Evolutionary conservation across 2,113 vertebrate species (phyloP).

Genomic region (Plecotus auritus): DNA sequence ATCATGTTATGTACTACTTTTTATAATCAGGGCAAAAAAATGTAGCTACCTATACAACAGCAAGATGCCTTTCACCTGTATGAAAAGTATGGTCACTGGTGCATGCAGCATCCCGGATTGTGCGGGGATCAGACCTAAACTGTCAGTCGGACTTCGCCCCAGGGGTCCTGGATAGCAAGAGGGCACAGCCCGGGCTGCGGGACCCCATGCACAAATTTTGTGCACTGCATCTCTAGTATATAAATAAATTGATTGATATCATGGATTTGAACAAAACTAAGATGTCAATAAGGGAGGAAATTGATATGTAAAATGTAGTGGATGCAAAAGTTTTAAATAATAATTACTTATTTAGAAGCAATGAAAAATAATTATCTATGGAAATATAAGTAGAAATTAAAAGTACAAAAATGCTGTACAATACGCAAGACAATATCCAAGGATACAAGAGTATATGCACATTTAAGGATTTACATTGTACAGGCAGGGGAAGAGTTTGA

Average conservation of each 20-base stretch:
- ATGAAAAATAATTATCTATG: background rate
- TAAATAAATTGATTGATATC: background rate
- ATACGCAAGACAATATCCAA: background rate
- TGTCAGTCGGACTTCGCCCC: too few relatives aligned
- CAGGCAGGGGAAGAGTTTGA: background rate
- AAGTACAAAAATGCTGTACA: background rate
- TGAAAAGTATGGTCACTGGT: too few relatives aligned
- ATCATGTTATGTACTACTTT: too few relatives aligned
- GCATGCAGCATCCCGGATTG: too few relatives aligned
- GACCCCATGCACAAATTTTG: too few relatives aligned
- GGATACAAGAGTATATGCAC: background rate
- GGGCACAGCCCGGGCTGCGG: too few relatives aligned
- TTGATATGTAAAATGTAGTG: background rate
- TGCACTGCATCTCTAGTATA: too few relatives aligned
- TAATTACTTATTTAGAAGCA: background rate
- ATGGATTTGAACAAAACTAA: background rate
- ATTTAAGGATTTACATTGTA: background rate
- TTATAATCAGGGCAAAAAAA: too few relatives aligned
- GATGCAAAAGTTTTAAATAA: background rate
- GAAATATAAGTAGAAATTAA: background rate
- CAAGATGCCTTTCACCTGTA: too few relatives aligned
- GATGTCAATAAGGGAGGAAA: background rate
- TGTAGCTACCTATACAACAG: too few relatives aligned
- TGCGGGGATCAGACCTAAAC: too few relatives aligned
- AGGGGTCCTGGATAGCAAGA: too few relatives aligned